Evolutionary conservation across 2,113 vertebrate species (phyloP).

Genomic region (Antechinus stuartii): DNA sequence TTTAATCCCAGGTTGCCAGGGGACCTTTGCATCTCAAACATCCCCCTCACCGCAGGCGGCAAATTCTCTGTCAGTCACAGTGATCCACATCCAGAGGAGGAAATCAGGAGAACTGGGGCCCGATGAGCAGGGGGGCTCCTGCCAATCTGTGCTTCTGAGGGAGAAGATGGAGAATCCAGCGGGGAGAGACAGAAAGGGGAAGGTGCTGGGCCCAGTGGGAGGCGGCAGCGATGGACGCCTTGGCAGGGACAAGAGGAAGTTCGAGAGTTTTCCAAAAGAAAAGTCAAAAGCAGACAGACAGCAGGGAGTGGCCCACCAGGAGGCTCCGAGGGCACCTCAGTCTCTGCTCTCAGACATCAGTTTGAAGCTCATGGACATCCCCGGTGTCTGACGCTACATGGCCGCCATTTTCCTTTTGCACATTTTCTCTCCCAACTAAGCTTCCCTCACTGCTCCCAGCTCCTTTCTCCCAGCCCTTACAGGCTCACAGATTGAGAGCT

Average conservation of each 20-base stretch:
- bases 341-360: not conserved
- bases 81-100: not conserved
- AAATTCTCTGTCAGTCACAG: not conserved
- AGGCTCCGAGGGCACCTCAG: conserved; percentile 7
- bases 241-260: not conserved
- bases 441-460: not conserved
- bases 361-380: not conserved
- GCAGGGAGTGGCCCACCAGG: not conserved
- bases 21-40: not conserved
- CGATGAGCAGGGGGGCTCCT: not conserved
- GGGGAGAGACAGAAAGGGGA: not conserved
- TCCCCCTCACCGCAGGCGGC: not conserved
- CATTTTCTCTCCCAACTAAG: not conserved
- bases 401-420: not conserved
- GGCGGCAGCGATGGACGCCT: not conserved
- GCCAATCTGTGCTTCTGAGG: not conserved
- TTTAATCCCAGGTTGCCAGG: not conserved
- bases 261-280: not conserved
- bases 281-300: not conserved
- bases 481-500: not conserved
- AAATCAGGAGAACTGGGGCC: not conserved
- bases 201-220: not conserved
- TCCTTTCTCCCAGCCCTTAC: not conserved
- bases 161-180: not conserved
- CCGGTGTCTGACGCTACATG: not conserved